A percentile compares a stretch with the other conserved stretches of the same genome.
These are phyloP conservation scores for Melierax canorus DNA, from an alignment of 2,113 vertebrate genomes.

Conservation along the genomic window DNA sequence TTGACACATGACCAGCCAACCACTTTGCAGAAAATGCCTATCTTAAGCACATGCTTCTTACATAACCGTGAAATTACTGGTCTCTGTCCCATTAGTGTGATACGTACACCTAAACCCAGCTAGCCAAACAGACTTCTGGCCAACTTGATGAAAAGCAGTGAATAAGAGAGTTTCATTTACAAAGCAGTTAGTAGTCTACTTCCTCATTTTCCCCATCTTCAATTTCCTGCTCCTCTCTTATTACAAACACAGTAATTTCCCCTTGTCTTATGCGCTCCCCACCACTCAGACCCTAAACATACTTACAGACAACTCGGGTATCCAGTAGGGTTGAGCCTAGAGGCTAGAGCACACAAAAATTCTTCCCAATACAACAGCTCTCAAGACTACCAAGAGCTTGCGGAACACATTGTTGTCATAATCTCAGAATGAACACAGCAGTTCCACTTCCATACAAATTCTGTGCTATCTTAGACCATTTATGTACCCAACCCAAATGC, in stretches of 20 bases:
- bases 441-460: not conserved
- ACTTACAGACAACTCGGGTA: not conserved
- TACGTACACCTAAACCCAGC: not conserved
- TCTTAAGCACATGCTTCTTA: not conserved
- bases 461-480: not conserved
- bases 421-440: not conserved
- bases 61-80: not conserved
- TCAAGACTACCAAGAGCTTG: not conserved
- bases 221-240: not conserved
- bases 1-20: not conserved
- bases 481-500: not conserved
- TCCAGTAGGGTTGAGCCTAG: not conserved
- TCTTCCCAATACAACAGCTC: not conserved
- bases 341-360: not conserved
- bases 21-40: not conserved
- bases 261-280: not conserved
- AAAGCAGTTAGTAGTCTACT: not conserved
- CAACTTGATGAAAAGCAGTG: not conserved
- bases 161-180: not conserved
- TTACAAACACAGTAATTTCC: not conserved
- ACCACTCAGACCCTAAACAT: not conserved
- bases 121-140: not conserved
- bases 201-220: not conserved
- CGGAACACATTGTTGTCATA: accelerated
- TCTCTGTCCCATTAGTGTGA: not conserved